Evolutionary conservation across 2,888 invertebrate genomes (phyloP), one percentile per base, ranked within the genome.

Genomic region (Drosophila neonasuta): DNA sequence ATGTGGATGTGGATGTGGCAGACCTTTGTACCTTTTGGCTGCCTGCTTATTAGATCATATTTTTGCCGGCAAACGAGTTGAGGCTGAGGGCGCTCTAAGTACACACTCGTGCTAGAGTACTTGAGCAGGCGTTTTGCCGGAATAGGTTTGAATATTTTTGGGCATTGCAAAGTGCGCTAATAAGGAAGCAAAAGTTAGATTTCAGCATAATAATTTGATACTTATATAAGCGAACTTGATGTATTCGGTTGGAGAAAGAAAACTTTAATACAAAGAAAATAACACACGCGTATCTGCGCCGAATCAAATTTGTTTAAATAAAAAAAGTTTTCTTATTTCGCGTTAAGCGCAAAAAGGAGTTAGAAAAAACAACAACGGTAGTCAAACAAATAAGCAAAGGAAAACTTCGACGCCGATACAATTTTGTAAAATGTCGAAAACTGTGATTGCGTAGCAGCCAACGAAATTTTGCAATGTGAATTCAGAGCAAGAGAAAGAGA

Each of bases 381-480:
- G 64, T 61, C 66, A 79, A 82, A 77, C 77, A 77, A 72, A 76
- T 64, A 77, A 76, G 74, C 57, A 66, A 79, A 64, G 68, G 62
- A 79, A 74, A 82, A 79, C 85, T 88, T 88, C 71, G 83, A 84
- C 88, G 86, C 80, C 83, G 87, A 88, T 84, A 88, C 83, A 84
- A 84, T 84, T 84, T 88, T 65, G 77, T 65, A 68, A 84, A 88
- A 88, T 77, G 81, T 86, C 81, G 81, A 82, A 81, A 82, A 83
- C 81, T 87, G 86, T 87, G 81, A 82, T 82, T 82, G 88, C 85
- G 42, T 61, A 42, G 59, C 52, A 48, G 55, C 24, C 36, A 57
- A 10, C 11, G 48, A 36, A 41, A 20, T 24, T 24, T 50, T 36
- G 45, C 34, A 34, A 36, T 24, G 42, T 46, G 17, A 17, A n/a